Conservation (phyloP, 2,888 invertebrate genomes). For the Lasioglossum zephyrum region DNA sequence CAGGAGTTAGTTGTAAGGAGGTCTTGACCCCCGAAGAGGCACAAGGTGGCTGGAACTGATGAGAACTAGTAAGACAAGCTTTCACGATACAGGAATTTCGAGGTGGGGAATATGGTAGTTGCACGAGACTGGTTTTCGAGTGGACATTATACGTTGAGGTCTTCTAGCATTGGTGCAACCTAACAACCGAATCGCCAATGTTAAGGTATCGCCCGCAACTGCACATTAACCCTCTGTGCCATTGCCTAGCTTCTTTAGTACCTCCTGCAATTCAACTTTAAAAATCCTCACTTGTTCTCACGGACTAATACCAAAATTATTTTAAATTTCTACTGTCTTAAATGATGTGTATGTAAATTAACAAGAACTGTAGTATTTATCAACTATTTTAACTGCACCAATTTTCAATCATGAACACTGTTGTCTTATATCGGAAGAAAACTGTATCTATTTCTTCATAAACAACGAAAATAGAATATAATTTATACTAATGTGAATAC, state of each 20-base stretch:
- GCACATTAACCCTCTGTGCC: background rate
- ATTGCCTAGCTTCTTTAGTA: background rate
- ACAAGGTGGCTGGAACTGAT: constrained; percentile 6
- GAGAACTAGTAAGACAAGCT: constrained; percentile 11
- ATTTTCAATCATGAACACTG: too few species aligned
- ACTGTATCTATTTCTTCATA: too few species aligned
- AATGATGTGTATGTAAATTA: too few species aligned
- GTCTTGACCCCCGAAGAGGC: constrained; percentile 9
- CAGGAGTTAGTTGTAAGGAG: background rate
- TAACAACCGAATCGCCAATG: background rate
- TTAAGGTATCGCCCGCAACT: background rate
- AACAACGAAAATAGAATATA: too few species aligned
- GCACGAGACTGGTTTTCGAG: background rate
- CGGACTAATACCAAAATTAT: too few species aligned
- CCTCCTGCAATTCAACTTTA: background rate
- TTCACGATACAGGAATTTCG: constrained; percentile 5
- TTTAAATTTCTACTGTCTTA: too few species aligned
- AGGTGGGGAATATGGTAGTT: background rate
- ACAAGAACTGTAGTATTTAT: too few species aligned
- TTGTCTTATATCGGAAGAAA: too few species aligned
- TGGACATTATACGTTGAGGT: background rate
- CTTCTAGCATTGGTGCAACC: background rate
- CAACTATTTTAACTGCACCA: too few species aligned
- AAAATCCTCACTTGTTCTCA: too few species aligned
- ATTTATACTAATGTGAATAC: too few species aligned